These are phyloP conservation scores for Ormyrus labotus DNA, from an alignment of 2,888 invertebrate species.

Conservation along the genomic window DNA sequence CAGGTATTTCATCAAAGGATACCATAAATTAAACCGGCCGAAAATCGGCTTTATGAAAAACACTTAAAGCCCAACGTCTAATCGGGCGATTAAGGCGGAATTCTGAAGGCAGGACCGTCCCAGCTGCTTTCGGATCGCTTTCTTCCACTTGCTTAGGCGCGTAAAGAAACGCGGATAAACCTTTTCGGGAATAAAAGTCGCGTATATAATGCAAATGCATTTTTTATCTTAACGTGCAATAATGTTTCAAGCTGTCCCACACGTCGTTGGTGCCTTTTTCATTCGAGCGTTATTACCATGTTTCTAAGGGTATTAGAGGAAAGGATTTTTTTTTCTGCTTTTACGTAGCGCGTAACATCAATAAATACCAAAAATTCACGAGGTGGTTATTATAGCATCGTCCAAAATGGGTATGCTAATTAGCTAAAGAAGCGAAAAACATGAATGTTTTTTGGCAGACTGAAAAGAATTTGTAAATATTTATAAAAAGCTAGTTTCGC, in stretches of 20 bases:
- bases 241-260: neutral
- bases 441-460: too few relatives aligned
- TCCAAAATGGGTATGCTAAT: too few relatives aligned
- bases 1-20: neutral
- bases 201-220: constrained; percentile 18
- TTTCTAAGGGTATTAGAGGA: constrained; percentile 7
- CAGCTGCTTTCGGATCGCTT: too few relatives aligned
- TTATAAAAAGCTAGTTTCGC: too few relatives aligned
- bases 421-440: too few relatives aligned
- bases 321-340: neutral
- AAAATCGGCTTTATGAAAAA: constrained; percentile 16
- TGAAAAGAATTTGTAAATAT: too few relatives aligned
- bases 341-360: too few relatives aligned
- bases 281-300: constrained; percentile 9
- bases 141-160: neutral
- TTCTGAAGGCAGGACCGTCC: neutral
- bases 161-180: neutral
- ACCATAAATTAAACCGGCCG: constrained; percentile 4
- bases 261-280: neutral
- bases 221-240: constrained; percentile 1
- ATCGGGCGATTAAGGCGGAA: constrained; percentile 15
- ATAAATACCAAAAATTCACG: too few relatives aligned
- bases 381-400: too few relatives aligned
- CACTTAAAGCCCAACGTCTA: neutral
- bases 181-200: constrained; percentile 19